Percentiles rank a stretch among this genome's conserved stretches.
Conservation (phyloP, 2,113 vertebrate genomes). For the Lepus europaeus region DNA sequence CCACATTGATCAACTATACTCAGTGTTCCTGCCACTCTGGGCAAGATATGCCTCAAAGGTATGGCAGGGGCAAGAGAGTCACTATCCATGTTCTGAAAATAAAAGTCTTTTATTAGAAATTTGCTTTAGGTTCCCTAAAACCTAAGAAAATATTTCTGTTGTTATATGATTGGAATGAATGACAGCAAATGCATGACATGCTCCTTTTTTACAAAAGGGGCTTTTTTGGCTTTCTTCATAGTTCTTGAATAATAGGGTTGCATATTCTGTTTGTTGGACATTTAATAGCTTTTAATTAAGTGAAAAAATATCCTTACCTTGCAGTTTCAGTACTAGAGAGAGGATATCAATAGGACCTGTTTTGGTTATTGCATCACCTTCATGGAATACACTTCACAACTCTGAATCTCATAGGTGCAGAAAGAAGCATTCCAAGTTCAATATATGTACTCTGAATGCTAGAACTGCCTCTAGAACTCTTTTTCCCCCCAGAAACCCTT, state of each 20-base stretch:
- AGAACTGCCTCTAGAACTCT: constrained; percentile 37
- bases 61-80: background rate
- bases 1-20: background rate
- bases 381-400: background rate
- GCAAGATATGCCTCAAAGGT: background rate
- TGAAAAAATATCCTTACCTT: background rate
- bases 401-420: background rate
- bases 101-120: background rate
- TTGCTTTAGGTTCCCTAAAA: constrained; percentile 27
- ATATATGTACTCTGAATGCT: background rate
- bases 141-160: background rate
- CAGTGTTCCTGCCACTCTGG: constrained; percentile 31
- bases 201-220: constrained; percentile 21
- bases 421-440: constrained; percentile 56
- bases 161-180: background rate
- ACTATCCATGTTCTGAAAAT: background rate
- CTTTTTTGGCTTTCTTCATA: constrained; percentile 28
- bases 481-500: too few species aligned
- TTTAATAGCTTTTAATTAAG: constrained; percentile 42
- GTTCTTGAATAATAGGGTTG: constrained; percentile 23
- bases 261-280: constrained; percentile 24
- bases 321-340: background rate
- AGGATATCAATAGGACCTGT: background rate
- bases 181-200: background rate
- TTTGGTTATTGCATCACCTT: constrained; percentile 42